Conservation (phyloP, 2,113 vertebrate species). For the Cyrtonyx montezumae region DNA sequence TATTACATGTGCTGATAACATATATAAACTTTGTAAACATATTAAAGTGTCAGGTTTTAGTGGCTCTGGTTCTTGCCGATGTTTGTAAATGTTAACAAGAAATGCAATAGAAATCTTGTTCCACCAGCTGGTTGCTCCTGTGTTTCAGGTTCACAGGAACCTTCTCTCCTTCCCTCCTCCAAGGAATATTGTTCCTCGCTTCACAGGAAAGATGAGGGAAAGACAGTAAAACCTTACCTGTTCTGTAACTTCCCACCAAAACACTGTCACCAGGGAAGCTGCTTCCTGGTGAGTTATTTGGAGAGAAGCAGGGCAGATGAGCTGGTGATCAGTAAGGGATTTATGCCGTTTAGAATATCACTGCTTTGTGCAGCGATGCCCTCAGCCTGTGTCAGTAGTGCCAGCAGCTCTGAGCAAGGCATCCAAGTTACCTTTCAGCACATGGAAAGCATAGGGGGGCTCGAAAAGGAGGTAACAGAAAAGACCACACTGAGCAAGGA, state of each 20-base stretch:
- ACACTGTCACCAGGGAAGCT: not conserved
- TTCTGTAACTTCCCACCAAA: not conserved
- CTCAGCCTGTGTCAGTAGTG: not conserved
- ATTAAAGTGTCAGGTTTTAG: conserved; percentile 63
- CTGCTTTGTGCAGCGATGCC: not conserved
- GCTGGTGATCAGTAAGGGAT: not conserved
- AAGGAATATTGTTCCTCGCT: not conserved
- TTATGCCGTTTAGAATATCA: not conserved
- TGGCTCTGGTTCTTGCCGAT: not conserved
- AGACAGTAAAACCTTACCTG: not conserved
- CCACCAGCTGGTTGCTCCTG: not conserved
- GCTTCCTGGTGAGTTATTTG: fast-evolving
- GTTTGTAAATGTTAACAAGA: not conserved
- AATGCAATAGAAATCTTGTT: not conserved
- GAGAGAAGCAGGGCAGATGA: not conserved
- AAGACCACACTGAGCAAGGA: fast-evolving
- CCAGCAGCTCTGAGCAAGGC: not conserved
- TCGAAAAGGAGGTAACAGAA: not conserved
- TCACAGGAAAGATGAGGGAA: not conserved
- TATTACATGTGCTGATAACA: conserved; percentile 64
- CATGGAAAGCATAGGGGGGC: not conserved
- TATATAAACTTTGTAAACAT: conserved; percentile 59
- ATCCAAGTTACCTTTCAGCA: not conserved
- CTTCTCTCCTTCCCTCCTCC: not conserved
- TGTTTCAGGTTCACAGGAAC: fast-evolving